These are phyloP conservation scores for Gymnarchus niloticus DNA, from an alignment of 2,113 vertebrate genomes.

Conservation along the genomic window DNA sequence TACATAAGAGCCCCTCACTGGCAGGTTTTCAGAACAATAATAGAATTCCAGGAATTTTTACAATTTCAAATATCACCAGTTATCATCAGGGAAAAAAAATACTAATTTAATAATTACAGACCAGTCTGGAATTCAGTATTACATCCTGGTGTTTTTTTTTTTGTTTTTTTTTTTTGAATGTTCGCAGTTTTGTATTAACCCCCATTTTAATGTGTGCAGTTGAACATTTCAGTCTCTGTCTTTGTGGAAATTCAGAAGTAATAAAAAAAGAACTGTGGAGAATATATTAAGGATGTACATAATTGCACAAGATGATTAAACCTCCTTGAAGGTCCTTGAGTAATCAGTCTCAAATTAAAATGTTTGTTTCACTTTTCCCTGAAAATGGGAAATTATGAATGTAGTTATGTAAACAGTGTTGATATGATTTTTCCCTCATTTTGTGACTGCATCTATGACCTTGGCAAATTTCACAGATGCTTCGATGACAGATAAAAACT, in stretches of 20 bases:
- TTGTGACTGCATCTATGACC: conserved; percentile 46
- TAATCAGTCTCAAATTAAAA: conserved; percentile 57
- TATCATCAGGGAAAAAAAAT: conserved; percentile 9
- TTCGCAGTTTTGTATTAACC: conserved; percentile 30
- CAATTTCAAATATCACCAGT: conserved; percentile 39
- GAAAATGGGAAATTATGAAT: conserved; percentile 53
- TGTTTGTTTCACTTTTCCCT: conserved; percentile 45
- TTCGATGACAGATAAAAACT: conserved; percentile 55
- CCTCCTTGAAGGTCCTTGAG: conserved; percentile 61
- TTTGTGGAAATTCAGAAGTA: conserved; percentile 44
- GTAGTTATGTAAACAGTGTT: conserved; percentile 57
- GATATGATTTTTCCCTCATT: conserved; percentile 30
- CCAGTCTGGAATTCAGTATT: conserved; percentile 34
- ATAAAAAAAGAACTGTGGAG: conserved; percentile 40
- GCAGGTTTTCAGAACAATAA: conserved; percentile 26
- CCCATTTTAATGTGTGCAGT: conserved; percentile 32
- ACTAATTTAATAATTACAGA: conserved; percentile 43
- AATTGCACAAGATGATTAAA: conserved; percentile 55
- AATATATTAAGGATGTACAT: conserved; percentile 55
- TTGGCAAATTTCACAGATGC: conserved; percentile 45
- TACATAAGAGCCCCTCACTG: conserved; percentile 31
- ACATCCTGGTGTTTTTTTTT: conserved; percentile 32
- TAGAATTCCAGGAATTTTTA: conserved; percentile 37
- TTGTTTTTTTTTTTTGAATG: conserved; percentile 28
- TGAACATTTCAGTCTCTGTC: conserved; percentile 51